Evolutionary conservation across 2,888 invertebrate species (phyloP).

Genomic region (Strigamia maritima): DNA sequence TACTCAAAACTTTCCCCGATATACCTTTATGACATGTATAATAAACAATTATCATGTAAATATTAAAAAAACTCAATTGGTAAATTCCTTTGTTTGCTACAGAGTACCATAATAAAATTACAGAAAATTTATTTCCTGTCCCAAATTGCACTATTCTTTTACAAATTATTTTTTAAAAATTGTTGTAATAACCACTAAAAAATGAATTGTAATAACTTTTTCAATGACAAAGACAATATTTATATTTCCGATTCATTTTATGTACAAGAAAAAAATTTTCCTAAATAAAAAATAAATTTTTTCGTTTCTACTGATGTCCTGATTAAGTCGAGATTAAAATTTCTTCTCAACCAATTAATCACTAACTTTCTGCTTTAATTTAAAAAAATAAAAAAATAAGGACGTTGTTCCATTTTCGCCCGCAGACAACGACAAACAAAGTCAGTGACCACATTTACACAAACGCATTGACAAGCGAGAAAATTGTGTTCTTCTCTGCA

Average conservation of each 20-base stretch:
- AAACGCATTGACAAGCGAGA: not conserved
- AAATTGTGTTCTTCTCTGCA: not conserved
- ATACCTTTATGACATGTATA: not conserved
- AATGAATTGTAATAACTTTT: not conserved
- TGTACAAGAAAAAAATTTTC: not conserved
- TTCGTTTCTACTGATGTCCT: not conserved
- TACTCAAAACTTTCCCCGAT: slow-evolving; percentile 13
- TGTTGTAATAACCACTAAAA: not conserved
- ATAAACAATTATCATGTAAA: not conserved
- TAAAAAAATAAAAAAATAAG: not conserved
- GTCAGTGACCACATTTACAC: slow-evolving; percentile 19
- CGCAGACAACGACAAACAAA: slow-evolving; percentile 2
- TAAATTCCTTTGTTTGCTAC: not conserved
- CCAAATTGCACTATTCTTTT: not conserved
- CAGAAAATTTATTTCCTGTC: not conserved
- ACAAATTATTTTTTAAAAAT: too few species aligned
- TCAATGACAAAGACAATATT: not conserved
- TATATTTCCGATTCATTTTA: too few species aligned
- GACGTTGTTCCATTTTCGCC: slow-evolving; percentile 1
- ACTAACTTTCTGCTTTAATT: not conserved
- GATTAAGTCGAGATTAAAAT: not conserved
- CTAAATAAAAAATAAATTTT: not conserved
- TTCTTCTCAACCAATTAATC: not conserved
- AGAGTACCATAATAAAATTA: slow-evolving; percentile 8
- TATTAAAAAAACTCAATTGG: not conserved